Base-by-base conservation (phyloP, 2,797 vertebrate species). In the Triplophysa yarkandensis region DNA sequence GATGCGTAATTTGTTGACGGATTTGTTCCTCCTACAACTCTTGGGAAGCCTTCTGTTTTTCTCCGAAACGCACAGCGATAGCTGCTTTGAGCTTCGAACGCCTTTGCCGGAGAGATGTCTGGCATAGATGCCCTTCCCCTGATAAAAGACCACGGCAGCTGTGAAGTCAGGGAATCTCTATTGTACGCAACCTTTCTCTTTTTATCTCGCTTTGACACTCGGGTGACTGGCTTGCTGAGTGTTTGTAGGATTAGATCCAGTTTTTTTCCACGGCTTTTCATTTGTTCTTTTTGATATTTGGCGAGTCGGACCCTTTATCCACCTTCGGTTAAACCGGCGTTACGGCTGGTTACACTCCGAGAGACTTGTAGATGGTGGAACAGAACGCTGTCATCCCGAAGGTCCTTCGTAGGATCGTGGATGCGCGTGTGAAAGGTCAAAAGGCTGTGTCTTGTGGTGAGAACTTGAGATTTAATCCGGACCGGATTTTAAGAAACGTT, bases 1-100 rank as follows among this genome's bases (percentile, higher is more conserved):
- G 86, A 82, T 81, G 77, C 34, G 85, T 81, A 85, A 86, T 90
- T 90, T 90, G 87, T 90, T 89, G 88, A 89, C 88, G 89, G 86
- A 87, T 84, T 87, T 90, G 46, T 46, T 10, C 30, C 54, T 43
- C 21, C 39, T 46, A 3, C 8, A 41, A 41, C 46, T 58, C 28
- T 58, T 32, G 28, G 28, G 19, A 72, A 90, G 86, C 87, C 83
- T 87, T 86, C 86, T 80, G 84, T 89, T 87, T 89, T 28, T 69
- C 36, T 58, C 14, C 87, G 87, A 83, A 84, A 81, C 65, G 80
- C 87, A 88, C 88, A 86, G 89, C 86, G 88, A 88, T 85, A 86
- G 86, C 84, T 87, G 85, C 88, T 84, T 87, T 85, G 83, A 87
- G 86, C 86, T 85, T 81, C 85, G 85, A 85, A 86, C 84, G 76